phyloP scores from a whole-genome alignment of 2,797 vertebrate genomes.

The Odontamblyopus rebecca region DNA sequence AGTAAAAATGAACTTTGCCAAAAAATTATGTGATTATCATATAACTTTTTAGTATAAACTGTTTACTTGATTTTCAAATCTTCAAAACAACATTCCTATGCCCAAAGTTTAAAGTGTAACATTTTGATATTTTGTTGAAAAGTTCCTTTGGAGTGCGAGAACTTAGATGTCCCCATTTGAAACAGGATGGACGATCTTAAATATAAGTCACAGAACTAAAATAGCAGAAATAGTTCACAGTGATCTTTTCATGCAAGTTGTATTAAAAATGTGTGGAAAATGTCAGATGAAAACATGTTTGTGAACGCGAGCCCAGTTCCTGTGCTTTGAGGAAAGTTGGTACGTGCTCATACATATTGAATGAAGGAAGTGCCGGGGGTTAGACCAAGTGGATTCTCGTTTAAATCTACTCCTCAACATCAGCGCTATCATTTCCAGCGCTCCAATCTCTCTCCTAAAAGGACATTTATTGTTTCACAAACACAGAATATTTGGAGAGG shows the following conservation, averaged over 20 bases:
- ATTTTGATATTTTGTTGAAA: not conserved
- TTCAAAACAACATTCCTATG: not conserved
- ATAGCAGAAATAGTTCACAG: constrained; percentile 18
- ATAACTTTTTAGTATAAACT: too few relatives aligned
- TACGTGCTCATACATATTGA: constrained; percentile 56
- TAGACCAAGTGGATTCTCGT: constrained; percentile 57
- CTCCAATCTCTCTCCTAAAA: constrained; percentile 36
- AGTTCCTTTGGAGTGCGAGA: not conserved
- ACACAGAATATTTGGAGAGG: constrained; percentile 24
- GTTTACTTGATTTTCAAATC: too few relatives aligned
- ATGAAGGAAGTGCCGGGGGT: constrained; percentile 53
- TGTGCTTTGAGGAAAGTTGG: constrained; percentile 43
- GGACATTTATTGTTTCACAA: constrained; percentile 39
- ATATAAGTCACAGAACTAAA: not conserved
- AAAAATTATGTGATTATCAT: too few relatives aligned
- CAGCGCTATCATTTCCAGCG: constrained; percentile 45
- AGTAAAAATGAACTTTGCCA: too few relatives aligned
- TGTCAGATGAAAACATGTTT: constrained; percentile 40
- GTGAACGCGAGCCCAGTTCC: constrained; percentile 35
- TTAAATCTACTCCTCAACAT: constrained; percentile 65
- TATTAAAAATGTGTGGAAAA: constrained; percentile 42
- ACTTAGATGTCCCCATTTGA: not conserved
- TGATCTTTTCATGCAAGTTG: constrained; percentile 31
- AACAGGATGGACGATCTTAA: not conserved
- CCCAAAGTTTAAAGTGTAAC: not conserved